Percentiles rank a stretch among this genome's conserved stretches.
These are phyloP conservation scores for Neopipo cinnamomea DNA, from an alignment of 2,113 vertebrate species.

Conservation along the genomic window DNA sequence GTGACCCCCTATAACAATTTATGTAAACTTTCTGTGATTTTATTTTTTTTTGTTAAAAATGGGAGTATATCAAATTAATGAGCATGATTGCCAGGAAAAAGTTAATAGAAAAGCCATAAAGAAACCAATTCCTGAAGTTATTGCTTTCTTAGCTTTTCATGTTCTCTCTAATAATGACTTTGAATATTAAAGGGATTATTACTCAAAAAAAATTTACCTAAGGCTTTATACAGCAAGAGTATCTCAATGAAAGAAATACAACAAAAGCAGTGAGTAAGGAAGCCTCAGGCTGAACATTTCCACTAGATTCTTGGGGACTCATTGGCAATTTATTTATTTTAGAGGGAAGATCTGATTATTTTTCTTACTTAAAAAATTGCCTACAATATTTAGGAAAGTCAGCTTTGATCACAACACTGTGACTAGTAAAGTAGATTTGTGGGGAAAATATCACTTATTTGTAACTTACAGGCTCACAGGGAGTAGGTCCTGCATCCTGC, in stretches of 20 bases:
- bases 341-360: not conserved
- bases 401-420: not conserved
- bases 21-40: not conserved
- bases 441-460: not conserved
- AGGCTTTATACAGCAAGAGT: not conserved
- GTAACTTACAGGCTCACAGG: not conserved
- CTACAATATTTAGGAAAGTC: not conserved
- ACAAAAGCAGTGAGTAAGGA: not conserved
- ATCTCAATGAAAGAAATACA: not conserved
- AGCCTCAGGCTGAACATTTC: slow-evolving; percentile 31
- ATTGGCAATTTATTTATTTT: not conserved
- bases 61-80: not conserved
- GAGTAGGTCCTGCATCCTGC: not conserved
- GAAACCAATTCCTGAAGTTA: slow-evolving; percentile 25
- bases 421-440: not conserved
- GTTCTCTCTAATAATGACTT: not conserved
- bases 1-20: not conserved
- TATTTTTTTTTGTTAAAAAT: not conserved
- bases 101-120: not conserved
- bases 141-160: not conserved
- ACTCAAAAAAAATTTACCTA: not conserved
- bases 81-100: not conserved
- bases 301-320: not conserved
- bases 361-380: not conserved
- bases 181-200: not conserved